phyloP scores from a whole-genome alignment of 1,140 invertebrate species.

The Eumaeus atala region DNA sequence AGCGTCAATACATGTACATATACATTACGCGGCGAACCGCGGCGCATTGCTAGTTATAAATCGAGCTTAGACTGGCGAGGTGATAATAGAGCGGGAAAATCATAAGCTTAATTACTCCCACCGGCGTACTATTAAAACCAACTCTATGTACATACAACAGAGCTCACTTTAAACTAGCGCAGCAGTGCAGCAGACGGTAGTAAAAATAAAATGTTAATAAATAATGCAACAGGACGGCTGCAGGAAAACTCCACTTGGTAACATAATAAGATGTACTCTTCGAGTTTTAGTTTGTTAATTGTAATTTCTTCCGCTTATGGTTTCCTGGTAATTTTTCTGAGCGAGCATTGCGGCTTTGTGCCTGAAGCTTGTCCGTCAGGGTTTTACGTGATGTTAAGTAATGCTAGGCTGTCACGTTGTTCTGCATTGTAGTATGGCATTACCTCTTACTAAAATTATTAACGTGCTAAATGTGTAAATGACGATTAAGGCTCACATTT shows the following conservation, averaged over 20 bases:
- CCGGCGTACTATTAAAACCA: background rate
- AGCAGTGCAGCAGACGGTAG: slow-evolving; percentile 36
- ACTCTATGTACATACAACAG: background rate
- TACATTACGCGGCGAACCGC: too few relatives aligned
- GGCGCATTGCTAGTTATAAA: background rate
- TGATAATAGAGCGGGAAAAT: slow-evolving; percentile 3
- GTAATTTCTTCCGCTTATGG: background rate
- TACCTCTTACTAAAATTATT: too few relatives aligned
- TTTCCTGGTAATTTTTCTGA: background rate
- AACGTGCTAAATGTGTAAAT: too few relatives aligned
- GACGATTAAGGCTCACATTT: too few relatives aligned
- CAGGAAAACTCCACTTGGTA: slow-evolving; percentile 27
- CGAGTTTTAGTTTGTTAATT: background rate
- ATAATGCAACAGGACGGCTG: slow-evolving; percentile 45
- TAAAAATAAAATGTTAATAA: slow-evolving; percentile 57
- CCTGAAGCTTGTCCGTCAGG: too few relatives aligned
- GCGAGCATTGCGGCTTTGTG: too few relatives aligned
- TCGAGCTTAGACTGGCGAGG: background rate
- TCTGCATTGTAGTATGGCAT: too few relatives aligned
- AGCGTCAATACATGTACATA: too few relatives aligned
- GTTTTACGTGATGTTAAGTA: too few relatives aligned
- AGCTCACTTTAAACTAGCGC: slow-evolving; percentile 24
- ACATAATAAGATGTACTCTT: slow-evolving; percentile 24
- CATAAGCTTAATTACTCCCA: slow-evolving; percentile 6
- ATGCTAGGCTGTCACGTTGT: too few relatives aligned